Percentiles rank a stretch among this genome's conserved stretches.
Conservation (phyloP, 2,113 vertebrate species). For the Chamaetylas fuelleborni region DNA sequence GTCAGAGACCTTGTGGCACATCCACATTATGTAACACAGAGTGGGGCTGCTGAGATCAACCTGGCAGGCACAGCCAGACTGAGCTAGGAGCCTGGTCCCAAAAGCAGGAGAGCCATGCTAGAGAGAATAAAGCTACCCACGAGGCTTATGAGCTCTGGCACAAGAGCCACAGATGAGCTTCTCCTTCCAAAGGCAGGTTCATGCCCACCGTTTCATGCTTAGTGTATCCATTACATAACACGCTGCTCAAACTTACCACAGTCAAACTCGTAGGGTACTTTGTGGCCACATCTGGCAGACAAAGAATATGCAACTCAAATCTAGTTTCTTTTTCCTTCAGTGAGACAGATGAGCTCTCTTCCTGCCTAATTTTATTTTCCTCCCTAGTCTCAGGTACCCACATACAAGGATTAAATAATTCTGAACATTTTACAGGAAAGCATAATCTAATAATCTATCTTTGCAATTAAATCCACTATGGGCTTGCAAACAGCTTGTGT, state of each 20-base stretch:
- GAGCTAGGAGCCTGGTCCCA: not conserved
- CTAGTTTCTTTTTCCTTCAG: not conserved
- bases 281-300: not conserved
- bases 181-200: not conserved
- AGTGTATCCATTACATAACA: not conserved
- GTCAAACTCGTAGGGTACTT: not conserved
- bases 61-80: rapidly evolving
- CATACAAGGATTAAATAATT: not conserved
- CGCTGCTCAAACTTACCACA: not conserved
- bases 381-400: not conserved
- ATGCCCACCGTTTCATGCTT: not conserved
- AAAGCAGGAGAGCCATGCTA: not conserved
- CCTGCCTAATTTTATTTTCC: not conserved
- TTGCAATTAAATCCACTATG: not conserved
- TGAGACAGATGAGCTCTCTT: not conserved
- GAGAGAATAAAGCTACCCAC: not conserved
- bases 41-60: not conserved
- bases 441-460: not conserved
- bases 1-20: not conserved
- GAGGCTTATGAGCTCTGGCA: not conserved
- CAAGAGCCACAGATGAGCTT: not conserved
- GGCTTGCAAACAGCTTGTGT: not conserved
- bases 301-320: not conserved
- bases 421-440: not conserved
- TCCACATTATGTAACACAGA: not conserved